Conservation (phyloP, 2,888 invertebrate species). For the Minunthozetes semirufus region DNA sequence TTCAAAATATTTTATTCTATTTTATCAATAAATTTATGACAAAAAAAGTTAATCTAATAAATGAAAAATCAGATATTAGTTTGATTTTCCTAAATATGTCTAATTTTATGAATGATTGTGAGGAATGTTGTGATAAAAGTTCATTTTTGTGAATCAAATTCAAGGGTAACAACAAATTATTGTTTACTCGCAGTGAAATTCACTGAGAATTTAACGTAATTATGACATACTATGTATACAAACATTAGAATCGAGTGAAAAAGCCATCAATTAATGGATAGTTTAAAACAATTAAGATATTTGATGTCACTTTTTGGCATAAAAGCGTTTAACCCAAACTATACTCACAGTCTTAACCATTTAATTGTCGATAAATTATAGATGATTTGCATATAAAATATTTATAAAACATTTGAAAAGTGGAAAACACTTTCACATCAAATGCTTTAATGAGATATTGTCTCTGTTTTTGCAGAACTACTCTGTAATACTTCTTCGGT, state of each 20-base stretch:
- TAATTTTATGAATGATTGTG: no score
- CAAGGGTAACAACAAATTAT: no score
- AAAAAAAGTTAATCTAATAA: no score
- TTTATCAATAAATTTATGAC: not conserved
- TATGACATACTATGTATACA: no score
- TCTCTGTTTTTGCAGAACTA: not conserved
- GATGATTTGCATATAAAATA: constrained; percentile 7
- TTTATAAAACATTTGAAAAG: not conserved
- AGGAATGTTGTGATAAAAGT: no score
- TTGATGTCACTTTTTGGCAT: not conserved
- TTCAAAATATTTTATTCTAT: not conserved
- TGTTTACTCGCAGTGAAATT: no score
- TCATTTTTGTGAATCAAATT: no score
- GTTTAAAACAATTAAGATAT: not conserved
- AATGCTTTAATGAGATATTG: not conserved
- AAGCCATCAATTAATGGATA: no score
- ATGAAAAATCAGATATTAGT: no score
- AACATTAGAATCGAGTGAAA: no score
- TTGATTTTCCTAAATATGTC: no score
- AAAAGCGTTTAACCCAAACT: not conserved
- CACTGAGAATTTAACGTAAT: no score
- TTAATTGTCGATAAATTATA: not conserved
- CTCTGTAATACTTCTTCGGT: not conserved
- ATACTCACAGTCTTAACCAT: constrained; percentile 23
- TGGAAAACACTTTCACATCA: not conserved